phyloP scores from a whole-genome alignment of 2,797 vertebrate genomes.

The Clarias platycephalus region DNA sequence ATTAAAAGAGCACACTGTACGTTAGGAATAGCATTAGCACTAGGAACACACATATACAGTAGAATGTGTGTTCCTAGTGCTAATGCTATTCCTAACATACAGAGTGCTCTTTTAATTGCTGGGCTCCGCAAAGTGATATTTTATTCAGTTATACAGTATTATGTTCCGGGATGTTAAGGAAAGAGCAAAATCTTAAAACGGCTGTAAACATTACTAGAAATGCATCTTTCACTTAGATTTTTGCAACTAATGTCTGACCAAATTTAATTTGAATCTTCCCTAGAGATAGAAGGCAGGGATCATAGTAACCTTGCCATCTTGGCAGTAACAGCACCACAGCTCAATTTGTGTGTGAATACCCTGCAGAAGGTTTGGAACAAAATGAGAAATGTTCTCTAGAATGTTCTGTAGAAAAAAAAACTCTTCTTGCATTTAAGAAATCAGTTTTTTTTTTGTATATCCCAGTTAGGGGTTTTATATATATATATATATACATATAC shows the following conservation, averaged over 20 bases:
- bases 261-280: not conserved
- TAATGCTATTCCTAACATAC: not conserved
- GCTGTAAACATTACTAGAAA: not conserved
- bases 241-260: not conserved
- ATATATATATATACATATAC: not conserved
- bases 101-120: slow-evolving; percentile 1
- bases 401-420: not conserved
- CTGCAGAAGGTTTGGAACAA: not conserved
- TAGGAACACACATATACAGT: no score
- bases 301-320: slow-evolving; percentile 41
- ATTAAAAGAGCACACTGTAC: no score
- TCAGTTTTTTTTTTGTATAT: no score
- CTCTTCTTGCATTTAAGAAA: not conserved
- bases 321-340: not conserved
- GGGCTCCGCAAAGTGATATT: not conserved
- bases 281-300: slow-evolving; percentile 11
- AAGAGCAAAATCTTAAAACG: not conserved
- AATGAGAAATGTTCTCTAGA: not conserved
- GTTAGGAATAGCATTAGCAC: no score
- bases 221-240: not conserved
- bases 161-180: not conserved
- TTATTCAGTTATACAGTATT: not conserved
- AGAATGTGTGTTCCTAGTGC: not conserved
- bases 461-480: not conserved
- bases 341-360: not conserved